Evolutionary conservation across 2,888 invertebrate species (phyloP).

Genomic region (Bellardia bayeri): DNA sequence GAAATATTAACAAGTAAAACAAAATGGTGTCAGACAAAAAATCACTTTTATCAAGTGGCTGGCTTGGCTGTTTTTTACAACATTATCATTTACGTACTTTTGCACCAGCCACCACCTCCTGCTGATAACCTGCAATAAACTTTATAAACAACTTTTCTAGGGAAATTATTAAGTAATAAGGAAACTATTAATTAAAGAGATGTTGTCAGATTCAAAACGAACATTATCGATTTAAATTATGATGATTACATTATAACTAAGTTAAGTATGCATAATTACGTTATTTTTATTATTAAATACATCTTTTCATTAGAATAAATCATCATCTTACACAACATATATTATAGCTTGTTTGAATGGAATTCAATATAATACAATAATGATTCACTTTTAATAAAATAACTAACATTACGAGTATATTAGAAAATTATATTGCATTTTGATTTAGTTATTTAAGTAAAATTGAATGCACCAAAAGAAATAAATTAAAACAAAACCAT

Average conservation of each 20-base stretch:
- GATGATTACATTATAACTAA: neutral
- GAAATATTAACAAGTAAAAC: slow-evolving; percentile 72
- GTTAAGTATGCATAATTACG: neutral
- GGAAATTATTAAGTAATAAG: slow-evolving; percentile 67
- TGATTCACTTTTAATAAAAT: too few species aligned
- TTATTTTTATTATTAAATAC: neutral
- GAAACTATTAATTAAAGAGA: slow-evolving; percentile 64
- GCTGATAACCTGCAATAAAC: slow-evolving; percentile 44
- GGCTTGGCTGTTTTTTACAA: slow-evolving; percentile 14
- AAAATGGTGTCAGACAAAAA: slow-evolving; percentile 71
- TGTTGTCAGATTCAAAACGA: slow-evolving; percentile 35
- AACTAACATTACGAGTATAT: too few species aligned
- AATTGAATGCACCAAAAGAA: too few species aligned
- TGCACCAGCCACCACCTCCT: slow-evolving; percentile 30
- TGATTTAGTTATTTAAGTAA: too few species aligned
- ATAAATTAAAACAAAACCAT: too few species aligned
- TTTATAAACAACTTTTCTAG: slow-evolving; percentile 40
- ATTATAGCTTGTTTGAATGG: too few species aligned
- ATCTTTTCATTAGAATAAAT: slow-evolving; percentile 3
- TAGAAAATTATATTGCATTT: too few species aligned
- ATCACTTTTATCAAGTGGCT: slow-evolving; percentile 58
- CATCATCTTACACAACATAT: neutral
- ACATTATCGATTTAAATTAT: slow-evolving; percentile 31
- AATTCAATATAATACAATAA: too few species aligned
- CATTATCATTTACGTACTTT: slow-evolving; percentile 36